phyloP scores from a whole-genome alignment of 2,113 vertebrate species.

The Phyllopteryx taeniolatus region DNA sequence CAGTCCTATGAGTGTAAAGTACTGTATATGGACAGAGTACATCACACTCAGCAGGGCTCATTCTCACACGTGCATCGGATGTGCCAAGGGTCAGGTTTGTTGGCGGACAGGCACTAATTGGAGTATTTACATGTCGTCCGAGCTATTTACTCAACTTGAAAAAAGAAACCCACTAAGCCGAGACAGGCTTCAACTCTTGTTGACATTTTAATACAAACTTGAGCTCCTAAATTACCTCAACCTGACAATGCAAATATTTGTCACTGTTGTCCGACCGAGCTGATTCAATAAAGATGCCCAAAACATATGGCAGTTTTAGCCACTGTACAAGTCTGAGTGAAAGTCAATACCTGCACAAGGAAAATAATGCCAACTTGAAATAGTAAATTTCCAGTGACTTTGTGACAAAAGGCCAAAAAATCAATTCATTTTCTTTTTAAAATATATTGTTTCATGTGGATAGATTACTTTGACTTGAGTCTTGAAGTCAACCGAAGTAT shows the following conservation, averaged over 20 bases:
- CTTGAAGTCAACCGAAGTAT: too few species aligned
- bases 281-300: constrained; percentile 37
- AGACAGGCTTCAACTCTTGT: constrained; percentile 18
- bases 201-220: constrained; percentile 37
- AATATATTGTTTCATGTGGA: too few species aligned
- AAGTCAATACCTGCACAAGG: too few species aligned
- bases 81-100: constrained; percentile 41
- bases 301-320: too few species aligned
- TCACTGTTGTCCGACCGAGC: constrained; percentile 14
- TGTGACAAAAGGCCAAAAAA: too few species aligned
- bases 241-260: constrained; percentile 21
- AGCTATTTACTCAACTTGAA: constrained; percentile 35
- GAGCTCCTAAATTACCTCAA: constrained; percentile 6
- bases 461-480: too few species aligned
- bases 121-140: constrained; percentile 41
- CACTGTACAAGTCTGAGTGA: too few species aligned
- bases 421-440: too few species aligned
- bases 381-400: too few species aligned
- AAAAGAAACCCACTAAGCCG: constrained; percentile 17
- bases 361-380: too few species aligned
- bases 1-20: constrained; percentile 35
- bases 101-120: constrained; percentile 45
- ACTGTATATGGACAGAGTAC: constrained; percentile 19
- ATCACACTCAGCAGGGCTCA: constrained; percentile 41
- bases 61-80: constrained; percentile 42